Evolutionary conservation across 1,140 invertebrate genomes (phyloP), one percentile per base, ranked within the genome.

Genomic region (Papilio polytes): DNA sequence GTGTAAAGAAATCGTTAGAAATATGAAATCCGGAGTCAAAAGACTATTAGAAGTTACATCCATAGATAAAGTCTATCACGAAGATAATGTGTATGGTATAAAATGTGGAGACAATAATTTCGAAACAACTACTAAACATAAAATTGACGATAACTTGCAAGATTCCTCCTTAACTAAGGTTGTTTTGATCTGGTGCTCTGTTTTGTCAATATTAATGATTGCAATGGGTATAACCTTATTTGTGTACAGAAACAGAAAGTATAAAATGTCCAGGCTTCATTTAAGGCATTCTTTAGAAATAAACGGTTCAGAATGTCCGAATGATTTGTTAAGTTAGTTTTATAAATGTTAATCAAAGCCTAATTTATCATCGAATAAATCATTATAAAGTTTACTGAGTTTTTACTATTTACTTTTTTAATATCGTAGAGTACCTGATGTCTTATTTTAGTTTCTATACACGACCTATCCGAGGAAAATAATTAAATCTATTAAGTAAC

Each of bases 1-100:
- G 7, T 94, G 92, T 84, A 88, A 88, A 80, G 90, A 93, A 83
- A 89, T 94, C 9, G 88, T 92, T 20, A 90, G 85, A 59, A 85
- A 76, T 13, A 79, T 86, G 22, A 87, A 86, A 74, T 84, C 73
- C 20, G 83, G 80, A 44, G 74, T 77, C 48, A 83, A 85, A 15
- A 84, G 83, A 73, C 80, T 80, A 48, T 79, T 93, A 1, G 87
- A 90, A 82, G 86, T 94, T 13, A 94, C 91, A 36, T 89, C 92
- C 56, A 81, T 92, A 8, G 78, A 93, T 74, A 92, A 93, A 83
- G 83, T 92, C 74, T 94, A 89, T 81, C 90, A 94, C 56, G 92
- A 94, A 80, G 92, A 94, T 78, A 94, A 94, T 80, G 92, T 93
- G 3, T 83, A 92, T 73, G 92, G 92, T 46, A 94, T 94, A 72